Conservation (phyloP, 2,888 invertebrate genomes). For the Acanthoscelides obtectus region DNA sequence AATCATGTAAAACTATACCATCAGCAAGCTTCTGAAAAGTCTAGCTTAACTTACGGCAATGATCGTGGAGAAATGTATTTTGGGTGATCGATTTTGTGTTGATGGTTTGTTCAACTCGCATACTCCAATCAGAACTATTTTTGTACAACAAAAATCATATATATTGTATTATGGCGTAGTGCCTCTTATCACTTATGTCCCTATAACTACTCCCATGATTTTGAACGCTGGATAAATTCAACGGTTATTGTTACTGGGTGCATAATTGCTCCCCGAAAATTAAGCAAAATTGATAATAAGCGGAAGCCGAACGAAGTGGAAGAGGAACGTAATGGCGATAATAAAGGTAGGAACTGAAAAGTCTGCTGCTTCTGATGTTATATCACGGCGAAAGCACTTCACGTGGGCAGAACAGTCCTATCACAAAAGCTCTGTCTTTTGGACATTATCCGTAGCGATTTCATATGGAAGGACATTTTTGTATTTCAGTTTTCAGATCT, state of each 20-base stretch:
- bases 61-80: no score
- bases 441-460: neutral
- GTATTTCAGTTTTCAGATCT: no score
- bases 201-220: neutral
- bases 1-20: no score
- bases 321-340: conserved; percentile 37
- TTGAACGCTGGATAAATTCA: conserved; percentile 30
- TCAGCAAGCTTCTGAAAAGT: no score
- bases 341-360: conserved; percentile 35
- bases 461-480: neutral
- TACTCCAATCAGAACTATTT: no score
- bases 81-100: no score
- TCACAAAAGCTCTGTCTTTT: neutral
- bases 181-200: neutral
- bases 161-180: no score
- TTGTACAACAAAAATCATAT: no score
- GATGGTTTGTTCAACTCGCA: no score
- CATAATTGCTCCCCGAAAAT: conserved; percentile 35
- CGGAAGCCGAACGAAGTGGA: conserved; percentile 30
- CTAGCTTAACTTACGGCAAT: no score
- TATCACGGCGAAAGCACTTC: neutral
- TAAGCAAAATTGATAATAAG: conserved; percentile 39
- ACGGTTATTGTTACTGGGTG: conserved; percentile 40
- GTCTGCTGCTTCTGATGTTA: conserved; percentile 14
- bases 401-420: neutral